Evolutionary conservation across 2,888 invertebrate species (phyloP).

Genomic region (Lamellibrachia columna): DNA sequence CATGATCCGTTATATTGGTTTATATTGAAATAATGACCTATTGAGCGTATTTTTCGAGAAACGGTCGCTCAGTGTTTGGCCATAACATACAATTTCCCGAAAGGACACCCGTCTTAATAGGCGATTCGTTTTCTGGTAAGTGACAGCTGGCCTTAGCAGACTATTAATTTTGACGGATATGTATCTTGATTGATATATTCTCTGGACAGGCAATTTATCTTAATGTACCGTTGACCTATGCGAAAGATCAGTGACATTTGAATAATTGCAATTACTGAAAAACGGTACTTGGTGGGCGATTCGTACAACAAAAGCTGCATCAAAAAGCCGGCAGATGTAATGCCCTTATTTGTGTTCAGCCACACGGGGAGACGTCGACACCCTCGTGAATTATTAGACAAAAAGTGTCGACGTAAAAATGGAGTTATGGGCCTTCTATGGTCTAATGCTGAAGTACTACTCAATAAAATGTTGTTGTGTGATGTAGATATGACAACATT

Average conservation of each 20-base stretch:
- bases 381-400: too few relatives aligned
- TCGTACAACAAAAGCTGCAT: background rate
- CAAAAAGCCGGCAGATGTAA: background rate
- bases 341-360: background rate
- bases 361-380: background rate
- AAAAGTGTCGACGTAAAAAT: too few relatives aligned
- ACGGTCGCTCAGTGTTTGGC: background rate
- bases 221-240: background rate
- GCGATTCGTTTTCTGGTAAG: background rate
- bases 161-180: background rate
- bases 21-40: background rate
- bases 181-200: slow-evolving; percentile 8
- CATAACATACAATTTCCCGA: background rate
- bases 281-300: background rate
- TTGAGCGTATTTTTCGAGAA: background rate
- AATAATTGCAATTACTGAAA: slow-evolving; percentile 8
- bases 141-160: background rate
- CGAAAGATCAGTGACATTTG: background rate
- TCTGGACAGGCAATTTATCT: slow-evolving; percentile 16
- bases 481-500: too few relatives aligned
- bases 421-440: too few relatives aligned
- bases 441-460: too few relatives aligned
- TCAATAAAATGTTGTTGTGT: too few relatives aligned
- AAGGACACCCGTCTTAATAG: background rate
- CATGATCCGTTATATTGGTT: background rate